Evolutionary conservation across 2,113 vertebrate species (phyloP).

Genomic region (Heliornis fulica): DNA sequence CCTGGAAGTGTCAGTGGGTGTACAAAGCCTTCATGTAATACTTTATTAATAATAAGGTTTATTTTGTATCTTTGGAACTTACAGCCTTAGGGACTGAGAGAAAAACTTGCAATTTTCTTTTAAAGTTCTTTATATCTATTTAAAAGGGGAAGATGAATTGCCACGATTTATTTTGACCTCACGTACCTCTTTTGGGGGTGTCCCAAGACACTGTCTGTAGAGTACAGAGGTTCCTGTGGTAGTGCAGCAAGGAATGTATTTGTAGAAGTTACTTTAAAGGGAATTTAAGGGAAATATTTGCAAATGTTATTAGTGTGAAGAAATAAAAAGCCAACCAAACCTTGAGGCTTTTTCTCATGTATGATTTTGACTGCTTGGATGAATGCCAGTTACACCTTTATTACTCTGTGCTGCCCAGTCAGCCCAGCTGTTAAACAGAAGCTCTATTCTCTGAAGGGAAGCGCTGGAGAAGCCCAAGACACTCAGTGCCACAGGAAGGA

Average conservation of each 20-base stretch:
- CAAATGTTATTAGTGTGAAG: background rate
- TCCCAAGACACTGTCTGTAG: background rate
- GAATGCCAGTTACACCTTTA: background rate
- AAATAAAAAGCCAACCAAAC: background rate
- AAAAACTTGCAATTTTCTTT: background rate
- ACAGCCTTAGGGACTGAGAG: background rate
- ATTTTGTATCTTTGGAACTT: background rate
- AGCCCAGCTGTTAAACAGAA: background rate
- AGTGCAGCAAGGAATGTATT: background rate
- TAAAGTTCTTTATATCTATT: background rate
- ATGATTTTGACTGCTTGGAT: background rate
- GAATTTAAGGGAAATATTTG: background rate
- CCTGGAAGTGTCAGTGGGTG: background rate
- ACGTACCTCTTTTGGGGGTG: background rate
- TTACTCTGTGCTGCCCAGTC: background rate
- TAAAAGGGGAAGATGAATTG: background rate
- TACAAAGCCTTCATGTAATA: background rate
- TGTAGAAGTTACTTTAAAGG: background rate
- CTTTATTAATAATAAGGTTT: background rate
- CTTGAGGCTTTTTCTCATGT: background rate
- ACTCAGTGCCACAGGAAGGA: background rate
- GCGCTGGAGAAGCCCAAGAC: background rate
- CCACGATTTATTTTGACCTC: background rate
- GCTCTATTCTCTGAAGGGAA: background rate
- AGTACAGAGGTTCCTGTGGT: background rate